A percentile compares a stretch with the other conserved stretches of the same genome.
phyloP scores from a whole-genome alignment of 2,888 invertebrate species.

The Euproctis similis region DNA sequence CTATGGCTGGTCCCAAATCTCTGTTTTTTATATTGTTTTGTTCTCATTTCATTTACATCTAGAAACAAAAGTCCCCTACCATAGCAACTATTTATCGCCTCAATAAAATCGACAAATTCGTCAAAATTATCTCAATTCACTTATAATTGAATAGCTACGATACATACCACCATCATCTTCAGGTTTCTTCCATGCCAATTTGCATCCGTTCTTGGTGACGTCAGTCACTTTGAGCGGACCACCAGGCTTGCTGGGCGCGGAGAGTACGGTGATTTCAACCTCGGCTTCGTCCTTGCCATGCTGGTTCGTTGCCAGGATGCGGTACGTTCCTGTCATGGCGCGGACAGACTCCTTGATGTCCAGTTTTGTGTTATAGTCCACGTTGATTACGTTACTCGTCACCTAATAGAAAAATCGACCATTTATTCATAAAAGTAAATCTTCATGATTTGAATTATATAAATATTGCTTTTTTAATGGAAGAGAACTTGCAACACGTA shows the following conservation, averaged over 20 bases:
- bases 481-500: conserved; percentile 24
- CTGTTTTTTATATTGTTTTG: too few relatives aligned
- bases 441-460: too few relatives aligned
- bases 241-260: conserved; percentile 89
- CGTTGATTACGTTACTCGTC: conserved; percentile 85
- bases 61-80: too few relatives aligned
- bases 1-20: too few relatives aligned
- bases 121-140: too few relatives aligned
- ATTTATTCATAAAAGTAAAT: too few relatives aligned
- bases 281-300: conserved; percentile 95
- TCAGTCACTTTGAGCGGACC: conserved; percentile 93
- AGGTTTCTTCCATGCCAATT: conserved; percentile 94
- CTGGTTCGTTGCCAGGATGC: conserved; percentile 91
- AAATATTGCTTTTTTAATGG: too few relatives aligned
- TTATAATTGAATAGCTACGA: not conserved
- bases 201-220: conserved; percentile 92
- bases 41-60: too few relatives aligned
- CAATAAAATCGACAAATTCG: too few relatives aligned
- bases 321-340: conserved; percentile 92
- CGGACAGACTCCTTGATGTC: conserved; percentile 86
- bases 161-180: conserved; percentile 92
- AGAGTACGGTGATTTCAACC: conserved; percentile 91
- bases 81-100: too few relatives aligned
- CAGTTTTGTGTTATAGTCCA: conserved; percentile 93
- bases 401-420: too few relatives aligned